Evolutionary conservation across 2,113 vertebrate genomes (phyloP).

Genomic region (Paratilapia polleni): DNA sequence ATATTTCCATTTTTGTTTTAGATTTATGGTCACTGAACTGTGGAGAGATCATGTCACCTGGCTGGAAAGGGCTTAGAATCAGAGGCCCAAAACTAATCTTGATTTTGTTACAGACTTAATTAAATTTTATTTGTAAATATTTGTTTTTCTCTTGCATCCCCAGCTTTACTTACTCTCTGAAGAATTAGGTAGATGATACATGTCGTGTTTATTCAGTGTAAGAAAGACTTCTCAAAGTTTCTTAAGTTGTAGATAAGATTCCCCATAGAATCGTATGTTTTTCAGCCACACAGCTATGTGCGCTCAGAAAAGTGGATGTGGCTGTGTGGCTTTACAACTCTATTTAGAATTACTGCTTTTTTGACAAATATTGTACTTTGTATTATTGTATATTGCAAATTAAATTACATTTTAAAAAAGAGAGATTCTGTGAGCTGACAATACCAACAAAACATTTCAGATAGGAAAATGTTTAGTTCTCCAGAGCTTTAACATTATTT

Average conservation of each 20-base stretch:
- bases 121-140: slow-evolving; percentile 13
- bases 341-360: not conserved
- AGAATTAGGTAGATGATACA: not conserved
- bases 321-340: not conserved
- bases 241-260: not conserved
- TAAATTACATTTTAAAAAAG: not conserved
- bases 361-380: not conserved
- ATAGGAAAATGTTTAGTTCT: too few relatives aligned
- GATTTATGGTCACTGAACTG: slow-evolving; percentile 13
- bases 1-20: slow-evolving; percentile 54
- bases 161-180: not conserved
- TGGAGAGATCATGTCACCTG: slow-evolving; percentile 22
- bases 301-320: not conserved
- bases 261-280: not conserved
- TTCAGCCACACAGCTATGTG: not conserved
- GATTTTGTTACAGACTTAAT: slow-evolving; percentile 37
- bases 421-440: too few relatives aligned
- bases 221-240: slow-evolving; percentile 16
- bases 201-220: slow-evolving; percentile 11
- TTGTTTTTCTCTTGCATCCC: slow-evolving; percentile 23
- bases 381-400: not conserved
- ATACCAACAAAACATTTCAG: too few relatives aligned
- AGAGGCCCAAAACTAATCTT: slow-evolving; percentile 34
- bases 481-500: too few relatives aligned
- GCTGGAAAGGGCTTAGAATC: slow-evolving; percentile 19